Conservation (phyloP, 2,888 invertebrate species). For the Drosophila subsilvestris region DNA sequence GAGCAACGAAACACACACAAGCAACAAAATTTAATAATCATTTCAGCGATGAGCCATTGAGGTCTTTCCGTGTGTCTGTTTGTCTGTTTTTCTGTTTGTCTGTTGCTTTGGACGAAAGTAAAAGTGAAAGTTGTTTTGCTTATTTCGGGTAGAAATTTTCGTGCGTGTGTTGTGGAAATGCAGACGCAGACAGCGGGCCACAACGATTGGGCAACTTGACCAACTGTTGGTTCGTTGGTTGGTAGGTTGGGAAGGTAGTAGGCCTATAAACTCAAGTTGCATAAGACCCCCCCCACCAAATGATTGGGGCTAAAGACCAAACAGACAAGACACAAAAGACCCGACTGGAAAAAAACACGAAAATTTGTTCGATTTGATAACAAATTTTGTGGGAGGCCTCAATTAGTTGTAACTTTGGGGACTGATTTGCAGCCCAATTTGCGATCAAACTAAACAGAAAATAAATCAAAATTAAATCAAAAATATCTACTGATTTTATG, state of each 20-base stretch:
- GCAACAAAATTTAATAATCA: conserved; percentile 49
- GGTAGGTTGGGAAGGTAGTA: conserved; percentile 9
- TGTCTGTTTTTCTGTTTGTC: conserved; percentile 1
- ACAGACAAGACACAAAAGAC: conserved; percentile 1
- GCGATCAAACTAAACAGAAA: no score
- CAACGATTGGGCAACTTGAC: conserved; percentile 30
- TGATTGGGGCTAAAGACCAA: conserved; percentile 21
- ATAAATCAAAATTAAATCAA: no score
- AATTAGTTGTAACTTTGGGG: no score
- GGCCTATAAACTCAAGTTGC: conserved; percentile 46
- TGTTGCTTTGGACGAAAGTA: conserved; percentile 69
- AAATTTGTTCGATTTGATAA: conserved; percentile 18
- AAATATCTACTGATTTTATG: no score
- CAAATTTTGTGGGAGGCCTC: neutral
- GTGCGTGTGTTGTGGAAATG: conserved; percentile 55
- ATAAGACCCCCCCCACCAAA: conserved; percentile 22
- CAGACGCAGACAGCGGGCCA: conserved; percentile 4
- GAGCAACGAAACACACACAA: conserved; percentile 32
- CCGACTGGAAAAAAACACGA: conserved; percentile 20
- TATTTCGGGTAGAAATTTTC: conserved; percentile 61
- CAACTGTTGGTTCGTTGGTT: conserved; percentile 5
- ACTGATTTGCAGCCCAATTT: no score
- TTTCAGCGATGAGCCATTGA: conserved; percentile 30
- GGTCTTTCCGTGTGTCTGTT: conserved; percentile 25
- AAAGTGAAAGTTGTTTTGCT: conserved; percentile 75